These are phyloP conservation scores for Auanema freiburgensis DNA, from an alignment of 2,888 invertebrate species.

Conservation along the genomic window DNA sequence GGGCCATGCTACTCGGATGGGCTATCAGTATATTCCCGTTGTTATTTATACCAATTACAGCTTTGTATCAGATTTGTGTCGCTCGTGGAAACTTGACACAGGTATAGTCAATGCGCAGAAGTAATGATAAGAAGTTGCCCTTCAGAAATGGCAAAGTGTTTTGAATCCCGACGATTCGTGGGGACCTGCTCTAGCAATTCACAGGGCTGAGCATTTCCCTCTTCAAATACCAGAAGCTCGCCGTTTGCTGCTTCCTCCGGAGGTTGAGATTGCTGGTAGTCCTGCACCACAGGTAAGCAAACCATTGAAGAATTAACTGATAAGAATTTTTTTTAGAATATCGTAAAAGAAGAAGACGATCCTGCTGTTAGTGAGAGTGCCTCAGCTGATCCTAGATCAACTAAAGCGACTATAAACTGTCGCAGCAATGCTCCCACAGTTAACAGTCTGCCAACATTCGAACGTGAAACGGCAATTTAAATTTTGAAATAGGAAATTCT, in stretches of 20 bases:
- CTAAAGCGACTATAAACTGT: slow-evolving; percentile 1
- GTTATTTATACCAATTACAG: slow-evolving; percentile 74
- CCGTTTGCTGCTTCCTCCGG: slow-evolving; percentile 42
- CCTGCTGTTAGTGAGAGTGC: slow-evolving; percentile 1
- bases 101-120: slow-evolving; percentile 33
- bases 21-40: slow-evolving; percentile 76
- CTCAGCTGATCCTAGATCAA: slow-evolving; percentile 12
- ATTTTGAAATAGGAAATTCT: no score
- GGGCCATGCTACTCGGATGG: slow-evolving; percentile 72
- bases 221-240: slow-evolving; percentile 64
- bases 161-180: slow-evolving; percentile 63
- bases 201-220: slow-evolving; percentile 62
- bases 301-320: no score
- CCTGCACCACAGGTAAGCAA: slow-evolving; percentile 23
- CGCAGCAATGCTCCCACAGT: slow-evolving; percentile 36
- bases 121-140: not conserved
- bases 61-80: slow-evolving; percentile 67
- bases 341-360: slow-evolving; percentile 11
- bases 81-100: slow-evolving; percentile 58
- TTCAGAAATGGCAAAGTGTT: slow-evolving; percentile 57
- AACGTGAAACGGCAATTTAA: slow-evolving; percentile 63
- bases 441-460: slow-evolving; percentile 46
- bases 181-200: slow-evolving; percentile 65
- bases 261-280: slow-evolving; percentile 30
- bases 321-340: slow-evolving; percentile 9